These are phyloP conservation scores for Semnornis frantzii DNA, from an alignment of 2,113 vertebrate species.

Conservation along the genomic window DNA sequence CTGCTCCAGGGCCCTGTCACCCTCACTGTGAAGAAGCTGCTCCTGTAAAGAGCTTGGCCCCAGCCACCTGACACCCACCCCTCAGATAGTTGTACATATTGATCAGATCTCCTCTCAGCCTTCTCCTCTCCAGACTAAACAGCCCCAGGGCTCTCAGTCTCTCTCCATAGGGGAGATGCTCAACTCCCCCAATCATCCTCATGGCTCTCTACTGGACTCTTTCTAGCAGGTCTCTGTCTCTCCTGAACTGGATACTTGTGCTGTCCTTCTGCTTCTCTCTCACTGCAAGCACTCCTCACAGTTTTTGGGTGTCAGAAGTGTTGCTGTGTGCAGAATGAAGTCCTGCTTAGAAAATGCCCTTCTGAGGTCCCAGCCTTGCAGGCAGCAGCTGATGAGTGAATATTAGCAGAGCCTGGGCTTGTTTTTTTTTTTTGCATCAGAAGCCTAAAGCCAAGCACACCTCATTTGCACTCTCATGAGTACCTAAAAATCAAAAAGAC, in stretches of 20 bases:
- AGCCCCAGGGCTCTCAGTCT: too few relatives aligned
- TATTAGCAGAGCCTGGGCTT: fast-evolving
- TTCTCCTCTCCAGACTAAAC: too few relatives aligned
- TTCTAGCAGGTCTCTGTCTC: too few relatives aligned
- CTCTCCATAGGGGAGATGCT: too few relatives aligned
- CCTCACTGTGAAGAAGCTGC: too few relatives aligned
- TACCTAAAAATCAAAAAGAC: background rate
- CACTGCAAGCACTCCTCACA: background rate
- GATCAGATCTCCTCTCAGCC: too few relatives aligned
- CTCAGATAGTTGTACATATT: too few relatives aligned
- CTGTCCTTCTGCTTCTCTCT: background rate
- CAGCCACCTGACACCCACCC: too few relatives aligned
- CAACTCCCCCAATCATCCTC: too few relatives aligned
- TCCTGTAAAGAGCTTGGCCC: too few relatives aligned
- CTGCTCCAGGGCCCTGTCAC: too few relatives aligned
- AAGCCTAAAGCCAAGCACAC: background rate
- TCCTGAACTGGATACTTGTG: background rate
- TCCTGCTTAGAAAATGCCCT: background rate
- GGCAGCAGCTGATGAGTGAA: background rate
- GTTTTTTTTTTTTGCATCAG: background rate
- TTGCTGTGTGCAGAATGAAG: background rate
- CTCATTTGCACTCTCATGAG: background rate
- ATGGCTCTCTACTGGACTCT: too few relatives aligned
- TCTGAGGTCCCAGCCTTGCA: background rate
- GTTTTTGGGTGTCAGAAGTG: background rate